phyloP scores from a whole-genome alignment of 2,113 vertebrate genomes.

The Tauraco erythrolophus region DNA sequence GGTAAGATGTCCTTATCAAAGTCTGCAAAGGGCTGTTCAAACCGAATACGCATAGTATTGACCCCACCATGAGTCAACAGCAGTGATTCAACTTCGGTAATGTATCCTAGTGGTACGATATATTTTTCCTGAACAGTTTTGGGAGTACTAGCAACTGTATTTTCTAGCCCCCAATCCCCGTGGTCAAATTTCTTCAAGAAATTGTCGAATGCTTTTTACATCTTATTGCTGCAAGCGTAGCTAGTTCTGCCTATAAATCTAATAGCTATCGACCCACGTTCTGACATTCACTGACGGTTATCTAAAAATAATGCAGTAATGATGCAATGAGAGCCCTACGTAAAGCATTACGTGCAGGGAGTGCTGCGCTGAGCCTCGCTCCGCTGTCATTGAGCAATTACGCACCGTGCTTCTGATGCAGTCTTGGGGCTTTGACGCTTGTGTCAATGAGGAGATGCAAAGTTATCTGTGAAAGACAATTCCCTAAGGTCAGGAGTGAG shows the following conservation, averaged over 20 bases:
- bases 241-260: conserved; percentile 54
- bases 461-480: background rate
- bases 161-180: background rate
- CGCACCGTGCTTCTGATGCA: background rate
- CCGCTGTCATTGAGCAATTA: background rate
- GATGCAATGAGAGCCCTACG: background rate
- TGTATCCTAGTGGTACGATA: background rate
- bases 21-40: background rate
- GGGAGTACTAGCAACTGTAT: background rate
- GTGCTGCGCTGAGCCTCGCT: background rate
- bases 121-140: conserved; percentile 19
- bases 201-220: conserved; percentile 18
- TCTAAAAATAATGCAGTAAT: conserved; percentile 38
- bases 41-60: background rate
- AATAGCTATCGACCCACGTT: conserved; percentile 25
- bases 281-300: background rate
- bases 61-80: background rate
- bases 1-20: background rate
- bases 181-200: conserved; percentile 1
- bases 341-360: background rate
- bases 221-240: background rate
- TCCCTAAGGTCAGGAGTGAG: background rate
- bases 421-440: background rate
- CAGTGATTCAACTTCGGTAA: background rate
- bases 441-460: background rate